Base-by-base conservation (phyloP, 2,797 vertebrate genomes). In the Phylloscopus collybita region DNA sequence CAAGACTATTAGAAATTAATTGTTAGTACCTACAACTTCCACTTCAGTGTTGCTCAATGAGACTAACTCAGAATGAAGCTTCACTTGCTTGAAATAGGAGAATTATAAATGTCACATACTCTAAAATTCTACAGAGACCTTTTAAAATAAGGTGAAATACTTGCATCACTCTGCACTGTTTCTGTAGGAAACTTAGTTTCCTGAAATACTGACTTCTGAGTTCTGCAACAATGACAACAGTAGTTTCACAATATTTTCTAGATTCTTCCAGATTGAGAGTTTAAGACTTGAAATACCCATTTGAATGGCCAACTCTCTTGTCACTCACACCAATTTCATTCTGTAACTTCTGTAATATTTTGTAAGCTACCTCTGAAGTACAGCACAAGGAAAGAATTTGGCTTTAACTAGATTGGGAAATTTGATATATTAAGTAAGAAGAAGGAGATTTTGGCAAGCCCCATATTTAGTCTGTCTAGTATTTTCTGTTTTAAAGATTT, bases 1-100 rank as follows among this genome's bases (percentile, higher is more conserved):
- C 44, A 71, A 88, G 65, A 22, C 81, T 95, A 59, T 96, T 78
- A 86, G 76, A 97, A 97, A 95, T 86, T 70, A 80, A 81, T 75
- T 93, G 86, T 71, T 95, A 50, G 71, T 93, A 90, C 51, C 36
- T 86, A 56, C 50, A 74, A 50, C 96, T 96, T 96, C 87, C 79
- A 93, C 60, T 90, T 95, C 81, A 86, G 86, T 83, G 54, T 87
- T 82, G 45, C 19, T 85, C 82, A 82, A 53, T 76, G 87, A 94
- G 90, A 88, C 40, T 83, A 59, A 53, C 47, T 73, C 49, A 65
- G 40, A 18, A 38, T 59, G 32, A 45, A 66, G 25, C 16, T 92
- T 36, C 42, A 36, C 67, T 74, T 78, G 40, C 70, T 87, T 75
- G 47, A 78, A 88, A 75, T 40, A 88, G 71, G 29, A 93, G 91